Evolutionary conservation across 37 sponge, comb jelly and placozoan genomes (phyloP).

Genomic region (Halichondria panicea): DNA sequence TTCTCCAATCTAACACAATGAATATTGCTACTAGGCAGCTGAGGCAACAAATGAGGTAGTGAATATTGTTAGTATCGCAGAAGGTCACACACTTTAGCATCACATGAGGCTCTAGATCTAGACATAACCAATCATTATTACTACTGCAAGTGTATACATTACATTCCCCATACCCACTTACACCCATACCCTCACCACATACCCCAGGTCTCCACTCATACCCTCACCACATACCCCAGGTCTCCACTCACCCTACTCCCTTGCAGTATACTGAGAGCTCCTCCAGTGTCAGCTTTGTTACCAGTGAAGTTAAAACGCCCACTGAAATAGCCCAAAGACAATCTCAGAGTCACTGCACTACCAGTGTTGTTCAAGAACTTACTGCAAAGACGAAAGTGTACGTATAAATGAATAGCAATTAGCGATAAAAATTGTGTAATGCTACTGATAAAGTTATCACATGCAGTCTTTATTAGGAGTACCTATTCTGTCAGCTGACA

Average conservation of each 20-base stretch:
- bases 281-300: conserved; percentile 60
- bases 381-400: conserved; percentile 25
- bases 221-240: background rate
- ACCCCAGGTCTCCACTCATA: background rate
- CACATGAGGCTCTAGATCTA: no score
- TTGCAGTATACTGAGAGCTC: conserved; percentile 46
- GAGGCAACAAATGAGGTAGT: no score
- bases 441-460: background rate
- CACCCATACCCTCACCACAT: background rate
- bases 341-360: conserved; percentile 53
- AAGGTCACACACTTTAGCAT: no score
- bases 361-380: conserved; percentile 42
- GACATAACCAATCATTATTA: no score
- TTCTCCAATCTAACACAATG: no score
- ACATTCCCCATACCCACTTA: no score
- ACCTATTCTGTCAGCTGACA: background rate
- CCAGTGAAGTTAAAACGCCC: conserved; percentile 27
- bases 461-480: background rate
- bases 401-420: background rate
- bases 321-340: conserved; percentile 17
- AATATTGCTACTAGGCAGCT: no score
- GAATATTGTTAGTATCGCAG: no score
- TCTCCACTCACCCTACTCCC: conserved; percentile 42
- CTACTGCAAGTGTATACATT: no score
- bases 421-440: background rate